A percentile compares a stretch with the other conserved stretches of the same genome.
Evolutionary conservation across 2,888 invertebrate genomes (phyloP).

Genomic region (Serripes groenlandicus): DNA sequence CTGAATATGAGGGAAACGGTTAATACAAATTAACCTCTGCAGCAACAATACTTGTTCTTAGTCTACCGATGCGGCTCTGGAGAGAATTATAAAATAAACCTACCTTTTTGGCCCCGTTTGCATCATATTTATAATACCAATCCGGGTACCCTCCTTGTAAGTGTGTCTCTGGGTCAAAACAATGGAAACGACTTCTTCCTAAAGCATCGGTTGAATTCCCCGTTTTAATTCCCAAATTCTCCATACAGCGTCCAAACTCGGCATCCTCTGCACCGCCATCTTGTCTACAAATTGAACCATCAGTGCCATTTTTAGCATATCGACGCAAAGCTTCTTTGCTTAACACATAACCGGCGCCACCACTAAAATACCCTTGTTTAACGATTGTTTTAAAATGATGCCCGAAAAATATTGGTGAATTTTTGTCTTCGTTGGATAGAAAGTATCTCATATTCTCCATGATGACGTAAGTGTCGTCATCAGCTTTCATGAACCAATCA

Average conservation of each 20-base stretch:
- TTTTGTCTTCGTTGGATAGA: conserved; percentile 89
- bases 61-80: too few relatives aligned
- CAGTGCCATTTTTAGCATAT: conserved; percentile 88
- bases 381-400: conserved; percentile 82
- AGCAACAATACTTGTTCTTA: too few relatives aligned
- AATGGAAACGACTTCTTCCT: conserved; percentile 83
- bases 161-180: conserved; percentile 80
- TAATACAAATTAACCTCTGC: too few relatives aligned
- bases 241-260: conserved; percentile 81
- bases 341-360: conserved; percentile 93
- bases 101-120: conserved; percentile 81
- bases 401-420: conserved; percentile 93
- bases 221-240: conserved; percentile 79
- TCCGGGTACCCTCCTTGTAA: conserved; percentile 75
- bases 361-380: conserved; percentile 87
- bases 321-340: conserved; percentile 92
- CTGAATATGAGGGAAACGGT: too few relatives aligned
- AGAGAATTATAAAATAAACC: too few relatives aligned
- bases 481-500: conserved; percentile 99
- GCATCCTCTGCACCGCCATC: conserved; percentile 83
- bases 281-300: conserved; percentile 10
- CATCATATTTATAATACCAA: conserved; percentile 83
- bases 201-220: conserved; percentile 79
- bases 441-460: conserved; percentile 96
- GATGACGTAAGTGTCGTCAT: conserved; percentile 98